Percentiles rank a stretch among this genome's conserved stretches.
Conservation (phyloP, 2,888 invertebrate species). For the Bibio marci region DNA sequence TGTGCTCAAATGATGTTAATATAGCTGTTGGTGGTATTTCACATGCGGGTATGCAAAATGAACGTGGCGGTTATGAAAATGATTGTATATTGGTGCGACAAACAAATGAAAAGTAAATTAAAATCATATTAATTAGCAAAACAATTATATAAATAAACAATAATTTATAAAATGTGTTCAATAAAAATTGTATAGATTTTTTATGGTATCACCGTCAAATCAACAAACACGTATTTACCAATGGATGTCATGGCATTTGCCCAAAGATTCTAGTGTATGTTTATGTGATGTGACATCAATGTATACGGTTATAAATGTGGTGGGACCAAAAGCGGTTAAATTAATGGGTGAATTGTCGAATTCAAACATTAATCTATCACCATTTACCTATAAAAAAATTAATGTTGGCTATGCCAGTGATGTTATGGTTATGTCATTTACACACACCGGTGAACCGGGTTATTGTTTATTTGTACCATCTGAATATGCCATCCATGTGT, state of each 20-base stretch:
- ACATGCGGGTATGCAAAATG: constrained; percentile 55
- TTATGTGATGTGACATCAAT: constrained; percentile 52
- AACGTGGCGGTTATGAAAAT: constrained; percentile 52
- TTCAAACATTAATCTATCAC: constrained; percentile 38
- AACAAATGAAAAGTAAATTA: constrained; percentile 33
- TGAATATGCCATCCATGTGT: constrained; percentile 57
- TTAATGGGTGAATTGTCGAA: constrained; percentile 46
- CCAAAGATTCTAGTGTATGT: constrained; percentile 38
- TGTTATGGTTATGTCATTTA: constrained; percentile 51
- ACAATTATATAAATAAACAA: too few species aligned
- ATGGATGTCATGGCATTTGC: constrained; percentile 49
- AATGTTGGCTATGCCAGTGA: constrained; percentile 51
- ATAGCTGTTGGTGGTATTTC: constrained; percentile 44
- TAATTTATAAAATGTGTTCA: too few species aligned
- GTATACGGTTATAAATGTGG: constrained; percentile 53
- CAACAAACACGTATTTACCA: constrained; percentile 55
- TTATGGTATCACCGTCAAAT: constrained; percentile 63
- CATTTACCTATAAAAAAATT: constrained; percentile 48
- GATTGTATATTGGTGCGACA: constrained; percentile 52
- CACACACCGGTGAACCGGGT: constrained; percentile 50
- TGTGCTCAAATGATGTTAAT: constrained; percentile 50
- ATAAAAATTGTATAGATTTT: constrained; percentile 39
- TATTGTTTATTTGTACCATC: constrained; percentile 53
- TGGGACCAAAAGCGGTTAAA: constrained; percentile 49
- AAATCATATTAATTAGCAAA: background rate